These are phyloP conservation scores for Girardinichthys multiradiatus DNA, from an alignment of 2,113 vertebrate genomes.

Conservation along the genomic window DNA sequence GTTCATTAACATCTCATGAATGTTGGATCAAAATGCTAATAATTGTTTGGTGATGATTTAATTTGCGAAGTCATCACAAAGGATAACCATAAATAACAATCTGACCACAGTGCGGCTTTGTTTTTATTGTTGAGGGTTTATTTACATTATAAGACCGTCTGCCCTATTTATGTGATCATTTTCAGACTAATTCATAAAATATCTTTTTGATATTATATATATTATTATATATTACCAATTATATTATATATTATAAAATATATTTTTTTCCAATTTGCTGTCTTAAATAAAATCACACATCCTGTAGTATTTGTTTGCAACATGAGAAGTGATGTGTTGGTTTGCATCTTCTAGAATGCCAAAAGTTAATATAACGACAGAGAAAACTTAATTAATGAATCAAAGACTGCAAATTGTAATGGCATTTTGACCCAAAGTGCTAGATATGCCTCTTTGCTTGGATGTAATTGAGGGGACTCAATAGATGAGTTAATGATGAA, in stretches of 20 bases:
- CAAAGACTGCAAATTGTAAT: background rate
- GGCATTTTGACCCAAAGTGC: background rate
- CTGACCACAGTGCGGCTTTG: background rate
- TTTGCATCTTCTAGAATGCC: background rate
- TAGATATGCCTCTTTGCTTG: background rate
- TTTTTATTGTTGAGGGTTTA: background rate
- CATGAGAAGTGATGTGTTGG: background rate
- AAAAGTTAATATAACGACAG: background rate
- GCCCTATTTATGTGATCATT: background rate
- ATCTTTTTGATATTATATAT: background rate
- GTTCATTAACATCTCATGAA: slow-evolving; percentile 76
- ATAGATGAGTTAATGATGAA: slow-evolving; percentile 43
- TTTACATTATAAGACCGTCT: background rate
- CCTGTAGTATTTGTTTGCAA: background rate
- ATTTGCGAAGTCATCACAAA: slow-evolving; percentile 49
- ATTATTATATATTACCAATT: too few relatives aligned
- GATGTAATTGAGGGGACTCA: slow-evolving; percentile 49
- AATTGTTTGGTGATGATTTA: slow-evolving; percentile 54
- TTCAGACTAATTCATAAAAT: background rate
- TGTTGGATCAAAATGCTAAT: slow-evolving; percentile 54
- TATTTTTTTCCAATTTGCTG: too few relatives aligned
- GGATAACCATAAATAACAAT: slow-evolving; percentile 37
- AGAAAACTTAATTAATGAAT: background rate
- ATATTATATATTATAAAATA: too few relatives aligned
- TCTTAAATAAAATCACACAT: too few relatives aligned